Conservation (phyloP, 2,113 vertebrate species). For the Xenopus borealis region DNA sequence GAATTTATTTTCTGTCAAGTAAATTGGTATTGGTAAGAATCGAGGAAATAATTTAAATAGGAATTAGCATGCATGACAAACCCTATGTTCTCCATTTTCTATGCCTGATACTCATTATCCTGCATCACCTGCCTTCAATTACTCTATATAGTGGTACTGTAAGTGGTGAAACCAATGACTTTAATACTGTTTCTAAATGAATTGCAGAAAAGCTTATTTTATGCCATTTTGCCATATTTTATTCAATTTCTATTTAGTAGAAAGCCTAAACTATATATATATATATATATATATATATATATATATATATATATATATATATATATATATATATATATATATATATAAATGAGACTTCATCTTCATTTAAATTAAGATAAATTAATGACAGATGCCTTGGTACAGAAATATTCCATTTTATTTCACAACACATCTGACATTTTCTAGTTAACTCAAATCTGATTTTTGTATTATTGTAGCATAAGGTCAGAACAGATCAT, state of each 20-base stretch:
- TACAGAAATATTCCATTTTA: constrained; percentile 24
- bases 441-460: constrained; percentile 24
- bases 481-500: constrained; percentile 23
- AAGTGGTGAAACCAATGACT: constrained; percentile 32
- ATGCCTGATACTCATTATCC: constrained; percentile 41
- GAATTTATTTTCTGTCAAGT: constrained; percentile 3
- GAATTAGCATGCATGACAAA: constrained; percentile 43
- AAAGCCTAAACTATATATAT: constrained; percentile 7
- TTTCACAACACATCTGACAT: constrained; percentile 21
- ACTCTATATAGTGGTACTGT: constrained; percentile 23
- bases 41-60: constrained; percentile 25
- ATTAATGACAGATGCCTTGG: constrained; percentile 19
- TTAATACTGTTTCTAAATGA: constrained; percentile 29
- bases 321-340: background rate
- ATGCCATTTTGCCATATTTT: constrained; percentile 21
- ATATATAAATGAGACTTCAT: constrained; percentile 20
- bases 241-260: background rate
- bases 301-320: background rate
- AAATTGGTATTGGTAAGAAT: constrained; percentile 6
- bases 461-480: constrained; percentile 24
- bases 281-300: constrained; percentile 1
- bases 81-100: constrained; percentile 31
- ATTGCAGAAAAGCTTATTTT: constrained; percentile 22
- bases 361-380: constrained; percentile 18
- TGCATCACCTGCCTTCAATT: constrained; percentile 21